phyloP scores from a whole-genome alignment of 1,140 invertebrate species.

The Agrilus planipennis region DNA sequence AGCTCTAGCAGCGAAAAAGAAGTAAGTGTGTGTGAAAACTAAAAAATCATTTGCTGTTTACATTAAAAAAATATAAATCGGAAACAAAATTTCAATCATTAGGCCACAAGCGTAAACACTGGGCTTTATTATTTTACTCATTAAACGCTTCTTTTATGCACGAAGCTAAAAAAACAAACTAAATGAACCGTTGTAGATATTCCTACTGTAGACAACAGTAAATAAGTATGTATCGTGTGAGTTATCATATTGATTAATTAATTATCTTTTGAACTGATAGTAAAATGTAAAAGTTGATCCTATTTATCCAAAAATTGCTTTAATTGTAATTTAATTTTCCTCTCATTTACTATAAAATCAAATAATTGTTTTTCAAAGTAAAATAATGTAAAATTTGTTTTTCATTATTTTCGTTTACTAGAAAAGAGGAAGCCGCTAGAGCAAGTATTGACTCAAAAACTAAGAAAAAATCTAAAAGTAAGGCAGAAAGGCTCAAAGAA shows the following conservation, averaged over 20 bases:
- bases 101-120: background rate
- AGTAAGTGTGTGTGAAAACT: background rate
- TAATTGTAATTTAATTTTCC: no score
- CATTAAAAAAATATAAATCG: background rate
- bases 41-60: background rate
- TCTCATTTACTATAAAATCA: background rate
- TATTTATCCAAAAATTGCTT: no score
- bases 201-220: no score
- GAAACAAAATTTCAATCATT: background rate
- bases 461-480: background rate
- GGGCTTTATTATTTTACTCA: background rate
- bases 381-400: background rate
- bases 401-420: background rate
- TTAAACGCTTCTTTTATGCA: background rate
- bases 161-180: constrained; percentile 5
- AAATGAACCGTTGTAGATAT: no score
- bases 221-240: no score
- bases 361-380: background rate
- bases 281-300: no score
- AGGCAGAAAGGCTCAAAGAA: constrained; percentile 3
- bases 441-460: background rate
- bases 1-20: no score
- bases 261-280: no score
- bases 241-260: no score
- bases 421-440: background rate